Evolutionary conservation across 2,888 invertebrate species (phyloP), one percentile per base, ranked within the genome.

Genomic region (Abrostola triplasia): DNA sequence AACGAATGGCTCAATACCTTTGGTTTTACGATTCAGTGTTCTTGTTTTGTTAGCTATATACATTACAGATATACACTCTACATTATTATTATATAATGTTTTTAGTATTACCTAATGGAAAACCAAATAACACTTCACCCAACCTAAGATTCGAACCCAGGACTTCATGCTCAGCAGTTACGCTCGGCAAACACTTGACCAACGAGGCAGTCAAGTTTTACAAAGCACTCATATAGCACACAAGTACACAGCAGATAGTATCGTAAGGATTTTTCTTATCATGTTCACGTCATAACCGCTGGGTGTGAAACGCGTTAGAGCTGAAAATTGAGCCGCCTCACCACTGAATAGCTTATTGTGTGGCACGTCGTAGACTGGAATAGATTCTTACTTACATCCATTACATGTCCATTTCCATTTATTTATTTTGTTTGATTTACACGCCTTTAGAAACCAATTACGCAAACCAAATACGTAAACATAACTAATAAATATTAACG

Each of bases 211-310:
- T 24, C 24, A 24, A 11, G 10, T 11, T 44, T 0, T 6, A 44
- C 12, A 12, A 44, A 12, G 5, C 13, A 13, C 13, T 1, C 12
- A 8, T 12, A 13, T 44, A 8, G 12, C 12, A 8, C 64, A 57
- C 59, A 59, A 70, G 56, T 71, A 57, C 56, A 38, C 59, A 59
- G 56, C 54, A 51, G 59, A 56, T 60, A 58, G 55, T 60, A 44
- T 65, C 56, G 55, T 48, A 56, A 44, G 60, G 53, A 56, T 61
- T 70, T 50, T 55, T 47, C 72, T 64, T 76, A 64, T 76, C 73
- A 72, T 61, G 63, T 76, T 63, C 61, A 44, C 50, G 72, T 72
- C 76, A 63, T 67, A 72, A 71, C 71, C 63, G 67, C n/a, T 48
- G 42, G 38, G 54, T 40, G 59, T 11, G 55, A 50, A 52, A 60